A percentile compares a stretch with the other conserved stretches of the same genome.
phyloP scores from a whole-genome alignment of 2,113 vertebrate genomes.

The Mastomys coucha region DNA sequence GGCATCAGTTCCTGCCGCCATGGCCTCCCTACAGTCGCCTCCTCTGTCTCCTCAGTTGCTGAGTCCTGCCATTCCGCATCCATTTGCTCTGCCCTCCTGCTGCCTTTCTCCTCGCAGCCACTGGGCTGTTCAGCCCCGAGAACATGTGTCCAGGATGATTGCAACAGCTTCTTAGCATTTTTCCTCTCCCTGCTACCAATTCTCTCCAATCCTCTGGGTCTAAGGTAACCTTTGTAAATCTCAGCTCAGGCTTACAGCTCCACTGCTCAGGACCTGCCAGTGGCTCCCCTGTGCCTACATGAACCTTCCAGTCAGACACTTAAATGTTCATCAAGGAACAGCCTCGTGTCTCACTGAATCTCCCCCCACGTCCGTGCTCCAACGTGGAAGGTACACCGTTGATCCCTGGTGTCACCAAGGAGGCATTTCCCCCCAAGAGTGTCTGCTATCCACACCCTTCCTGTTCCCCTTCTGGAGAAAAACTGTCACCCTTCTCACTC shows the following conservation, averaged over 20 bases:
- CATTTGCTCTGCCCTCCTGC: neutral
- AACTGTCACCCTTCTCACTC: neutral
- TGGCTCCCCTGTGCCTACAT: neutral
- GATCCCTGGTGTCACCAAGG: neutral
- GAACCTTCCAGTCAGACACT: conserved; percentile 18
- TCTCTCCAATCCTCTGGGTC: conserved; percentile 35
- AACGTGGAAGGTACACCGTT: neutral
- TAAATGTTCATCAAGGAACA: neutral
- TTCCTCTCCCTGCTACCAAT: conserved; percentile 24
- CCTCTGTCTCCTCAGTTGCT: neutral
- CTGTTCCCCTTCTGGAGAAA: conserved; percentile 26
- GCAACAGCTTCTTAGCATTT: conserved; percentile 55
- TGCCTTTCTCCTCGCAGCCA: neutral
- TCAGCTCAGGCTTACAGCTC: conserved; percentile 40
- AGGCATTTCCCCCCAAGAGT: neutral
- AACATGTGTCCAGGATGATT: conserved; percentile 43
- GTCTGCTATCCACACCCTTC: neutral
- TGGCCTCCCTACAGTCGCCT: neutral
- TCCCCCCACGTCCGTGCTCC: neutral
- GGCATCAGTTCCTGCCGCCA: neutral
- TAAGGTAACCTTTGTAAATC: conserved; percentile 61
- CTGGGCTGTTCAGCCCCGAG: conserved; percentile 24
- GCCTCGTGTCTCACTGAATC: neutral
- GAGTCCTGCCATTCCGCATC: neutral
- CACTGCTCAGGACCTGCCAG: conserved; percentile 18